phyloP scores from a whole-genome alignment of 2,797 vertebrate species.

The Mus spretus region DNA sequence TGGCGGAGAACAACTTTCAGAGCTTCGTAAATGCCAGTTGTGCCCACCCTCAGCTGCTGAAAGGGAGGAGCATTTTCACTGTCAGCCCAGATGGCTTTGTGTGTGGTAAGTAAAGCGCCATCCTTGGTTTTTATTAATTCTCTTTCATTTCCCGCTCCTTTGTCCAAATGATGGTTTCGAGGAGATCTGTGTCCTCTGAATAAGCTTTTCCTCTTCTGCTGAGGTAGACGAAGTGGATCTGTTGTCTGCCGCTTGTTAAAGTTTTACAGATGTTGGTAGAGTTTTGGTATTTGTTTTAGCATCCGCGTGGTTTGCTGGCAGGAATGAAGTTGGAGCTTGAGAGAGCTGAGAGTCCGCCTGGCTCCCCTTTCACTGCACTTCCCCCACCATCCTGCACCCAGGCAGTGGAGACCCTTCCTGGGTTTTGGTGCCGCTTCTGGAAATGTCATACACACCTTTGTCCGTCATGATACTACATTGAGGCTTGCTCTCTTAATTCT shows the following conservation, averaged over 20 bases:
- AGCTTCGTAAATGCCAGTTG: constrained; percentile 95
- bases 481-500: neutral
- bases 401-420: neutral
- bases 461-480: neutral
- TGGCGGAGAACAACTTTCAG: constrained; percentile 95
- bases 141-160: neutral
- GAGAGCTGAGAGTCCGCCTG: neutral
- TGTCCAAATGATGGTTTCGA: constrained; percentile 37
- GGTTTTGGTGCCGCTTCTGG: neutral
- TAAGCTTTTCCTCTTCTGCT: constrained; percentile 62
- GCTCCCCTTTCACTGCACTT: neutral
- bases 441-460: neutral
- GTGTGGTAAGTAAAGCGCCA: constrained; percentile 93
- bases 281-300: constrained; percentile 57
- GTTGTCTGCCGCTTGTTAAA: constrained; percentile 8
- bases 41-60: constrained; percentile 96
- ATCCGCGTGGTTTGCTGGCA: neutral
- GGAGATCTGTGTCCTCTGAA: constrained; percentile 15
- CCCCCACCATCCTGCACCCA: neutral
- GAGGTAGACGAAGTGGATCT: constrained; percentile 17
- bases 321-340: neutral
- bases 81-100: constrained; percentile 95
- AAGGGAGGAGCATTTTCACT: constrained; percentile 95
- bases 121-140: neutral
- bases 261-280: constrained; percentile 17